Conservation (phyloP, 2,113 vertebrate genomes). For the Thomomys bottae region DNA sequence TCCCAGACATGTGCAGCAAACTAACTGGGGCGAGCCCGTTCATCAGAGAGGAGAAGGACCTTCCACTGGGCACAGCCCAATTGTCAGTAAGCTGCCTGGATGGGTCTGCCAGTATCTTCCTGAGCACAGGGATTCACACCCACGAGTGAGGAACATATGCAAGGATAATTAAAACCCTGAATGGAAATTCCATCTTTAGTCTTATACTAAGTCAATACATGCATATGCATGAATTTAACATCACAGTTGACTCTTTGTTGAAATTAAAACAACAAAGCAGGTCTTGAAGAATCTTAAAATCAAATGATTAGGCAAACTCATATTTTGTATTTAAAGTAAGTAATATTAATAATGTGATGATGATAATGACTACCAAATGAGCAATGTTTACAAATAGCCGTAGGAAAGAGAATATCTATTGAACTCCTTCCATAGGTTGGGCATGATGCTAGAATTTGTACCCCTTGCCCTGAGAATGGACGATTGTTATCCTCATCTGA, state of each 20-base stretch:
- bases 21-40: neutral
- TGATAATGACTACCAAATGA: neutral
- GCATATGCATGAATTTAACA: neutral
- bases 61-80: too few relatives aligned
- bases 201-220: neutral
- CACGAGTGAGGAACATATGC: too few relatives aligned
- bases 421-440: rapidly evolving
- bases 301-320: neutral
- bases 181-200: neutral
- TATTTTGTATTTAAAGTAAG: neutral
- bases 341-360: neutral
- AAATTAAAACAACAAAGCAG: neutral
- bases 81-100: rapidly evolving
- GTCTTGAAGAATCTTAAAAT: neutral
- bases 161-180: neutral
- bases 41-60: rapidly evolving
- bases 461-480: neutral
- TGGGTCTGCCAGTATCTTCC: too few relatives aligned
- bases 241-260: neutral
- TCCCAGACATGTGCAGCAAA: too few relatives aligned
- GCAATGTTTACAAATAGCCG: neutral
- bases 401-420: neutral
- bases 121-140: neutral
- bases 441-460: neutral
- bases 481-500: neutral